Evolutionary conservation across 1,140 invertebrate species (phyloP), one percentile per base, ranked within the genome.

Genomic region (Trachymyrmex cornetzi): DNA sequence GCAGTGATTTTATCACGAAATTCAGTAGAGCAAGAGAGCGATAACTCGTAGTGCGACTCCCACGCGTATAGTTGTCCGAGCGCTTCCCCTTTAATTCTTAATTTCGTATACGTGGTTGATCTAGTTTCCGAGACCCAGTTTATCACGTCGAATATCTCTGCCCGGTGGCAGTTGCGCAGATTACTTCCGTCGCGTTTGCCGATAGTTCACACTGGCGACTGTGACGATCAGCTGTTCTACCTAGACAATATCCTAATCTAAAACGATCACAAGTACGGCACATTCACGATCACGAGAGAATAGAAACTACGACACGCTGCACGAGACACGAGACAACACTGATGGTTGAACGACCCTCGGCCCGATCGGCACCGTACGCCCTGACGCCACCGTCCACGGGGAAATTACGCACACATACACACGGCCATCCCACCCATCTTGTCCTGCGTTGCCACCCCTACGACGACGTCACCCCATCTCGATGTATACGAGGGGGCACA

Each of bases 291-390:
- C 90, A 94, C 93, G 87, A 93, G 91, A 91, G 89, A 85, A 91
- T 88, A 91, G 86, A 85, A 81, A 89, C 80, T 88, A 90, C 90
- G 89, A 94, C 90, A 91, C 88, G 85, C 89, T 90, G 90, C 82
- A 93, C 91, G 92, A 93, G 89, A 93, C 92, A 94, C 93, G 90
- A 93, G 89, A 93, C 93, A 93, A 94, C 90, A 94, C 93, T 94
- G 93, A 88, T 92, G 92, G 91, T 93, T 94, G 92, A 94, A 93
- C 93, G 90, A 93, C 91, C 91, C 92, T 92, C 89, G 75, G 90
- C 82, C 88, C 87, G 92, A 93, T 93, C 92, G 88, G 86, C 89
- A 93, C 91, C 92, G 91, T 88, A 88, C 89, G 87, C 86, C 88
- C 92, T 91, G 90, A 92, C 92, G 91, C 91, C 90, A 90, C 69